Evolutionary conservation across 2,888 invertebrate genomes (phyloP), one percentile per base, ranked within the genome.

Genomic region (Lymantria monacha): DNA sequence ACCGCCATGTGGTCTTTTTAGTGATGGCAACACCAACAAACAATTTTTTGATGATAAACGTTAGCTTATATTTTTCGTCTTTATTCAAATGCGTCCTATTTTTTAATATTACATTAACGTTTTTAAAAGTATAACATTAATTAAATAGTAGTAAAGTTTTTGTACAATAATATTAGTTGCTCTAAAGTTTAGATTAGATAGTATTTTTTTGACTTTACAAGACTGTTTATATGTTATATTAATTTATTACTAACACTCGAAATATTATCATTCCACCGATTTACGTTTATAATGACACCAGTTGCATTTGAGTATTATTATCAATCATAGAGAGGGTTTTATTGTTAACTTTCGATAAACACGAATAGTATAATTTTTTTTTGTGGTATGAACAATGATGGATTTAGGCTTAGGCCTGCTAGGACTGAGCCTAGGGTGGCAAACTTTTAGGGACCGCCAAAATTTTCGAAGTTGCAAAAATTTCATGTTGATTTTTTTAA

Each of bases 261-360:
- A 85, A 55, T 76, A 65, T 72, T 73, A 83, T 74, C 86, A 90
- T 90, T 90, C 90, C 90, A 90, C 90, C 90, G 90, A 88, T 54
- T 77, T 77, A 79, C 83, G 79, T 85, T 83, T 85, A 85, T 63
- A 69, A 67, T 61, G 73, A 74, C 69, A 81, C 83, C 81, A 84
- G 80, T 83, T 80, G 75, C 72, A 80, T 80, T 79, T 76, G 76
- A 83, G 84, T 86, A 86, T 86, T 86, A 83, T 76, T 73, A 76
- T 72, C 66, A 69, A 58, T 74, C 63, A 69, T 70, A 65, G 8
- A 7, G 36, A 11, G 36, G 36, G 2, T 36, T 36, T 36, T 36
- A 7, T 36, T 36, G 2, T 22, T 22, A 22, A 22, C 22, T 22
- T 22, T 22, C 22, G 22, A 22, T 22, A 22, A 22, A 22, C 22